phyloP scores from a whole-genome alignment of 1,140 invertebrate species.

The Ostrea edulis region DNA sequence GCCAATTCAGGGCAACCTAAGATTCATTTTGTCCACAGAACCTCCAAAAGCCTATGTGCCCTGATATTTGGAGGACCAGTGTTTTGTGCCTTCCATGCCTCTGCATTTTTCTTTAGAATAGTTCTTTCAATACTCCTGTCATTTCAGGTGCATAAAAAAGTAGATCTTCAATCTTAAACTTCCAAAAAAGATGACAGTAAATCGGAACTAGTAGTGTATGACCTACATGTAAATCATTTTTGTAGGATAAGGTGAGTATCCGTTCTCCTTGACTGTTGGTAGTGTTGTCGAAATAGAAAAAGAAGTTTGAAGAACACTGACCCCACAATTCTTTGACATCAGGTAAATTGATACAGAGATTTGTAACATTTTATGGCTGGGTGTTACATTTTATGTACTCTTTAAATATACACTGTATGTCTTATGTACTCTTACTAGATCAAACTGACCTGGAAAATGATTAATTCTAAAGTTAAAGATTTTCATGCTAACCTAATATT shows the following conservation, averaged over 20 bases:
- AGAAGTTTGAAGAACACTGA: conserved; percentile 5
- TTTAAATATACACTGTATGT: not conserved
- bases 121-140: too few species aligned
- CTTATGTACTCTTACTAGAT: not conserved
- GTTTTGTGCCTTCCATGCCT: too few species aligned
- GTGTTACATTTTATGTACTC: not conserved
- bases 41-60: too few species aligned
- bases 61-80: too few species aligned
- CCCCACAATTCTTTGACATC: conserved; percentile 9
- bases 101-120: too few species aligned
- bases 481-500: not conserved
- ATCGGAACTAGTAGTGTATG: not conserved
- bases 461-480: not conserved
- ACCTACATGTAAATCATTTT: not conserved
- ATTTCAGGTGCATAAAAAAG: too few species aligned
- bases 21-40: not conserved
- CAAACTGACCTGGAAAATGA: conserved; percentile 26
- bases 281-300: not conserved
- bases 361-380: not conserved
- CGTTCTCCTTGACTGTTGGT: not conserved
- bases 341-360: not conserved
- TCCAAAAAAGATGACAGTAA: not conserved
- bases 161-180: too few species aligned
- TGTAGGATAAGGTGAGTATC: not conserved
- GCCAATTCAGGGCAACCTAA: not conserved